These are phyloP conservation scores for Hippopotamus amphibius DNA, from an alignment of 2,113 vertebrate genomes.

Conservation along the genomic window DNA sequence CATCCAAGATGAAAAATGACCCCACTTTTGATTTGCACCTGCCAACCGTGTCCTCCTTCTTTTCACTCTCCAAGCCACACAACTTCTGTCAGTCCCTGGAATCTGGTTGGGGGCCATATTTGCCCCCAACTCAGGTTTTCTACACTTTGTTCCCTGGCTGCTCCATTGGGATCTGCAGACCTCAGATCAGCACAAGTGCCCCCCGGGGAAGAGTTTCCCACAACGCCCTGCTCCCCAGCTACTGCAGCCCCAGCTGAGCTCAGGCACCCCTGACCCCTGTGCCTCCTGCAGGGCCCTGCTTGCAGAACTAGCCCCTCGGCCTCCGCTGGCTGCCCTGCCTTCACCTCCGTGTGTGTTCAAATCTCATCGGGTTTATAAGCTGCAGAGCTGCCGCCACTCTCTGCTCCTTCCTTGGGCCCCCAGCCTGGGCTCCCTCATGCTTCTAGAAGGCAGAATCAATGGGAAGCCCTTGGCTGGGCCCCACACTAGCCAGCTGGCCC, in stretches of 20 bases:
- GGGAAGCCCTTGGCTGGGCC: not conserved
- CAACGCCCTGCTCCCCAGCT: not conserved
- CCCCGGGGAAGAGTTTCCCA: not conserved
- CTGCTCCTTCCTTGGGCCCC: not conserved
- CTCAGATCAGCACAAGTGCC: not conserved
- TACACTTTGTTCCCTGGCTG: not conserved
- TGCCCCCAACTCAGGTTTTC: not conserved
- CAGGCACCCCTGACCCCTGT: no score
- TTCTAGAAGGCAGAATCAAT: conserved; percentile 13
- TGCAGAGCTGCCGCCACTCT: not conserved
- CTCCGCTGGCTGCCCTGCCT: not conserved
- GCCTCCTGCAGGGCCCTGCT: not conserved
- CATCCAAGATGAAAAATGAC: not conserved
- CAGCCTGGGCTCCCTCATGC: not conserved
- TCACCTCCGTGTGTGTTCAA: not conserved
- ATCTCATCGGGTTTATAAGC: not conserved
- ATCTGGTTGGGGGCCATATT: no score
- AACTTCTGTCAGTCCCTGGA: not conserved
- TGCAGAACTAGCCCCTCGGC: not conserved
- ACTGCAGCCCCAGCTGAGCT: not conserved
- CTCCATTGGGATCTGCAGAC: not conserved
- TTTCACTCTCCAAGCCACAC: not conserved
- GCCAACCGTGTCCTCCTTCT: no score
- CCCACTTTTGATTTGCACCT: not conserved
- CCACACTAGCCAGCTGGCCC: not conserved